These are phyloP conservation scores for Drosophila eohydei DNA, from an alignment of 2,888 invertebrate genomes.

Conservation along the genomic window DNA sequence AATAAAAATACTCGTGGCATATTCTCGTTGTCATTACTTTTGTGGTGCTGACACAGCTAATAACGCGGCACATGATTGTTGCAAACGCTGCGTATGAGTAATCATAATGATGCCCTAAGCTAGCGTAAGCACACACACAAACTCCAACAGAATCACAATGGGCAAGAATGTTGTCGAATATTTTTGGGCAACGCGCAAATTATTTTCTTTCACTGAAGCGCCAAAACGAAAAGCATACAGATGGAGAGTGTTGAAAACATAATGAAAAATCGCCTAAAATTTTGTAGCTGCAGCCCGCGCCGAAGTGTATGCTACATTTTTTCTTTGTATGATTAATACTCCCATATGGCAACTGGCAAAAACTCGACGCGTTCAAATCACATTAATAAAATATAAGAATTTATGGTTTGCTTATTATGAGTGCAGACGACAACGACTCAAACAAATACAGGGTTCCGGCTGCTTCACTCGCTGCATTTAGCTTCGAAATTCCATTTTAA, in stretches of 20 bases:
- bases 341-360: conserved; percentile 75
- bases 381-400: conserved; percentile 80
- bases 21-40: conserved; percentile 78
- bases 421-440: conserved; percentile 42
- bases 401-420: conserved; percentile 76
- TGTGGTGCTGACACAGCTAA: conserved; percentile 78
- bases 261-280: conserved; percentile 77
- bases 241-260: conserved; percentile 36
- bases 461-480: not conserved
- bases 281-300: conserved; percentile 63
- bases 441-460: conserved; percentile 47
- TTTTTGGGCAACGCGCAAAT: conserved; percentile 71
- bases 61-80: conserved; percentile 78
- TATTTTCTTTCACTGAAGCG: conserved; percentile 50
- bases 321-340: conserved; percentile 69
- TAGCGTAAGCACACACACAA: conserved; percentile 15
- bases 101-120: conserved; percentile 70
- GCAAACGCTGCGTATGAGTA: conserved; percentile 79
- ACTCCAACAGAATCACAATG: conserved; percentile 10
- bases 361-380: conserved; percentile 69
- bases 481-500: not conserved
- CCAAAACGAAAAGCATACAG: conserved; percentile 1
- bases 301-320: conserved; percentile 58
- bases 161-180: conserved; percentile 45
- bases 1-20: conserved; percentile 77